Percentiles rank a stretch among this genome's conserved stretches.
Conservation (phyloP, 2,797 vertebrate species). For the Buphagus erythrorhynchus region DNA sequence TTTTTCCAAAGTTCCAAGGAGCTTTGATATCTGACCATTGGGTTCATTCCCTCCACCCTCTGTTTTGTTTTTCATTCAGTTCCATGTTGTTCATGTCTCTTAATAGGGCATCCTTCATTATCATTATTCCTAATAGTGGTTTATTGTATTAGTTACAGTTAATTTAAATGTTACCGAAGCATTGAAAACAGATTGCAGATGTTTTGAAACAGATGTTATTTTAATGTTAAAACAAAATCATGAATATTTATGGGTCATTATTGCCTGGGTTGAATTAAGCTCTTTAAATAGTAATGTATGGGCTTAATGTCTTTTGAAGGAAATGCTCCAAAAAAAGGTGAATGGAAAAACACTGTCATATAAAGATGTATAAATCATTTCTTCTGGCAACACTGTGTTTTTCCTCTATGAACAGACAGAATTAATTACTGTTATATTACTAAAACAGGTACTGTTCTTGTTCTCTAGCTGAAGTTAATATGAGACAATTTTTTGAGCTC, state of each 20-base stretch:
- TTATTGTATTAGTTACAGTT: slow-evolving; percentile 86
- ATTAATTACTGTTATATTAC: slow-evolving; percentile 57
- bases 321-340: slow-evolving; percentile 67
- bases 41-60: not conserved
- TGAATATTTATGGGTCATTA: slow-evolving; percentile 94
- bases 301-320: slow-evolving; percentile 65
- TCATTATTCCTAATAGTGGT: slow-evolving; percentile 83
- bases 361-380: slow-evolving; percentile 56
- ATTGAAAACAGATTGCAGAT: slow-evolving; percentile 94
- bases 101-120: slow-evolving; percentile 81
- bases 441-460: slow-evolving; percentile 55
- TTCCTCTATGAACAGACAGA: slow-evolving; percentile 41
- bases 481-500: slow-evolving; percentile 34
- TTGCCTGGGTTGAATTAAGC: slow-evolving; percentile 83
- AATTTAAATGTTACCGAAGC: slow-evolving; percentile 85
- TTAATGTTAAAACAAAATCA: slow-evolving; percentile 87
- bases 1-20: slow-evolving; percentile 67
- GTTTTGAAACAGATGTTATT: slow-evolving; percentile 96
- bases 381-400: slow-evolving; percentile 46
- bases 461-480: not conserved
- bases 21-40: not conserved
- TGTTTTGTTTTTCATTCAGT: slow-evolving; percentile 27
- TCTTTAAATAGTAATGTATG: slow-evolving; percentile 67
- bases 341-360: slow-evolving; percentile 65
- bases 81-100: slow-evolving; percentile 59